Base-by-base conservation (phyloP, 2,797 vertebrate genomes). In the Pseudotriccus pelzelni region DNA sequence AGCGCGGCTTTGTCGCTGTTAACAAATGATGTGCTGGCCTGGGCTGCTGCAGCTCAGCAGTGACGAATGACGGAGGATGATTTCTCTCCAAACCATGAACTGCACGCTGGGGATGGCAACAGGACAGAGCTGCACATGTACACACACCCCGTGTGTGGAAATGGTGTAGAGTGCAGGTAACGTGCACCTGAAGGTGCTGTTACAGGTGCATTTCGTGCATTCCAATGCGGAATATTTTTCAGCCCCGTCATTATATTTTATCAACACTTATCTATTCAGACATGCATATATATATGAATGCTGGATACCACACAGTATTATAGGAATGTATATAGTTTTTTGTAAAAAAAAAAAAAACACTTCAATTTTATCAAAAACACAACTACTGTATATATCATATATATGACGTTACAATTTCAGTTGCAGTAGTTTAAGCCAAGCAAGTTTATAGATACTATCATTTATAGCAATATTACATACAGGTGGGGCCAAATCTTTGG, bases 1-100 rank as follows among this genome's bases (percentile, higher is more conserved):
- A 98, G 97, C 90, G 78, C 17, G 68, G 98, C 98, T 98, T 98
- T 98, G 98, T 98, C 97, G 96, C 97, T 93, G 97, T 93, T 98
- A 98, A 98, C 97, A 98, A 98, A 98, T 98, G 98, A 98, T 98
- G 97, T 98, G 98, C 98, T 97, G 97, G 98, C 95, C 97, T 95
- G 96, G 91, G 66, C 97, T 97, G 97, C 97, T 95, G 96, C 94
- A 97, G 98, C 97, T 87, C 97, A 76, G 97, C 97, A 97, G 94
- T 98, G 97, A 98, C 95, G 80, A 96, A 98, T 98, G 97, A 97
- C 76, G 87, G 96, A 97, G 96, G 97, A 97, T 97, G 97, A 98
- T 98, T 97, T 97, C 96, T 96, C 92, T 97, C 95, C 97, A 96
- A 98, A 98, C 93, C 96, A 89, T 83, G 90, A 98, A 97, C 95